Evolutionary conservation across 2,113 vertebrate species (phyloP), one percentile per base, ranked within the genome.

Genomic region (Nibea coibor): DNA sequence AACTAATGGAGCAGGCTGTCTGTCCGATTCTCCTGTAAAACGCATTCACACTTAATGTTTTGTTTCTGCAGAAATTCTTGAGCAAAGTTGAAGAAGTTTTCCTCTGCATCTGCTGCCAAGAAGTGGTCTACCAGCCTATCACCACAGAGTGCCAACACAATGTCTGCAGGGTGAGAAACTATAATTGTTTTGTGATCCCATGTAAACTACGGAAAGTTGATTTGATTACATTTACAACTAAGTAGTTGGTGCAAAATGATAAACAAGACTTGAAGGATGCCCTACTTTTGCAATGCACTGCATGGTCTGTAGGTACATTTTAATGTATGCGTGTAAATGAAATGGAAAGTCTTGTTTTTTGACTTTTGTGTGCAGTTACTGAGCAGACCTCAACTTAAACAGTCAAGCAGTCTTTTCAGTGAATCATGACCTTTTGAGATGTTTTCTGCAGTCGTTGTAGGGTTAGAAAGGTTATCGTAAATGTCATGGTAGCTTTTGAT

Each of bases 81-180:
- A 97, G 45, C 67, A 98, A 98, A 78, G 97, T 99, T 53, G 96
- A 97, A 75, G 98, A 99, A 72, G 90, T 96, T 1, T 99, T 99
- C 78, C 90, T 96, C 84, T 99, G 98, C 61, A 98, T 99, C 47
- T 99, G 98, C 93, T 99, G 98, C 73, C 98, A 99, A 91, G 98
- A 99, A 89, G 95, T 99, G 45, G 98, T 99, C 67, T 98, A 93
- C 77, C 94, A 95, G 80, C 98, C 98, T 0, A 74, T 99, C 90
- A 99, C 97, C 17, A 99, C 98, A 0, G 95, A 96, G 31, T 99
- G 98, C 90, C 97, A 97, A 16, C 98, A 99, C 91, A 99, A 99
- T 0, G 97, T 99, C 57, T 99, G 98, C 93, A 97, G 96, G 96
- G 98, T 99, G 89, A 87, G 96, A 79, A 69, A 51, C 56, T 16